Base-by-base conservation (phyloP, 2,113 vertebrate genomes). In the Delphinapterus leucas region DNA sequence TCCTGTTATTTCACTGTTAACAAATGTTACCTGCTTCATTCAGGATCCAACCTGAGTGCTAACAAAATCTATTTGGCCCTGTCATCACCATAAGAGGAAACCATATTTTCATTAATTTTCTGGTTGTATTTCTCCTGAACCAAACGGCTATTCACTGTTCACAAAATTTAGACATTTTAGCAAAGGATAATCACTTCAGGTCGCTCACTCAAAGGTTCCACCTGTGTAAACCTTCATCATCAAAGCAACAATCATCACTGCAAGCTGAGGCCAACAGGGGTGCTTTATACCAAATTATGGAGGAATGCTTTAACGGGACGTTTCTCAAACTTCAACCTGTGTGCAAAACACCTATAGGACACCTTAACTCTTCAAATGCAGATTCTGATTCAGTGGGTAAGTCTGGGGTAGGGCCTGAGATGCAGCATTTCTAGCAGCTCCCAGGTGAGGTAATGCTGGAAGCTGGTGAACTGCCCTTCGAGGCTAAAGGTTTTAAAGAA, bases 111-210 rank as follows among this genome's bases (percentile, higher is more conserved):
- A 3, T 67, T 47, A 38, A 36, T 93, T 96, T 83, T 79, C 71
- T 76, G 93, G 49, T 9, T 6, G 13, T 0, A 67, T 82, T 93
- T 97, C 63, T 68, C 9, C 18, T 26, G 0, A 86, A 81, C 97
- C 55, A 53, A 83, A 88, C 49, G 95, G 94, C 81, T 97, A 7
- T 68, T n/a, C 91, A 14, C 36, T 84, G 71, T 63, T 88, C 93
- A 92, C 83, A 96, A 94, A 93, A 92, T 73, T 41, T 23, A 95
- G 80, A 93, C 86, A 31, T 0, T 12, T 65, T 93, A 96, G 97
- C 86, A 36, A 84, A 84, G 67, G 28, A 49, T 74, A 93, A 86
- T 25, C 92, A 88, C 81, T 26, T 61, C 17, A 63, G n/a, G 10
- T 86, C 88, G 33, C 44, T 25, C 2, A 67, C 76, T 90, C 58